A percentile compares a stretch with the other conserved stretches of the same genome.
Evolutionary conservation across 2,113 vertebrate species (phyloP).

Genomic region (Micromys minutus): DNA sequence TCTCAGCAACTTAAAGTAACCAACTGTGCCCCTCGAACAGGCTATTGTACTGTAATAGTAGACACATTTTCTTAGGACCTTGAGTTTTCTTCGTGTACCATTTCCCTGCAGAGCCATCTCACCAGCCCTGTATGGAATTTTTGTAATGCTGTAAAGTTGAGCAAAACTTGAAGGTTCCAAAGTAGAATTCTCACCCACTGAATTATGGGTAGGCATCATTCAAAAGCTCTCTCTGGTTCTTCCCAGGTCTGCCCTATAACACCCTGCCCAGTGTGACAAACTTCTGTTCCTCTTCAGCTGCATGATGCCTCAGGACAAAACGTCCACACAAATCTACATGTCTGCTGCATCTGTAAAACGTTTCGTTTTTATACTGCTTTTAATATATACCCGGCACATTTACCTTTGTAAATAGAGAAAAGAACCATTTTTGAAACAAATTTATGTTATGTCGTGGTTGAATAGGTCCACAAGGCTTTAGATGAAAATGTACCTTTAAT

Average conservation of each 20-base stretch:
- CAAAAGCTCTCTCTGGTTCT: background rate
- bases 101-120: background rate
- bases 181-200: background rate
- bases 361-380: background rate
- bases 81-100: background rate
- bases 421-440: background rate
- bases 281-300: background rate
- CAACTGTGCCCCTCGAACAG: background rate
- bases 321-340: background rate
- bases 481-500: background rate
- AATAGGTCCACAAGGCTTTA: background rate
- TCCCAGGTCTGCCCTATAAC: background rate
- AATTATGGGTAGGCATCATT: background rate
- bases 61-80: background rate
- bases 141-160: conserved; percentile 35
- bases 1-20: conserved; percentile 34
- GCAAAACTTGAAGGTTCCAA: conserved; percentile 2
- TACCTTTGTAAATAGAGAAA: background rate
- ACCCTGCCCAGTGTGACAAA: background rate
- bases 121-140: background rate
- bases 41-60: background rate
- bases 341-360: background rate
- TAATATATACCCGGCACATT: background rate
- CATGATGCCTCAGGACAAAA: conserved; percentile 14
- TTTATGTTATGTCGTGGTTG: background rate